phyloP scores from a whole-genome alignment of 2,888 invertebrate species.

The Watsonalla cultraria region DNA sequence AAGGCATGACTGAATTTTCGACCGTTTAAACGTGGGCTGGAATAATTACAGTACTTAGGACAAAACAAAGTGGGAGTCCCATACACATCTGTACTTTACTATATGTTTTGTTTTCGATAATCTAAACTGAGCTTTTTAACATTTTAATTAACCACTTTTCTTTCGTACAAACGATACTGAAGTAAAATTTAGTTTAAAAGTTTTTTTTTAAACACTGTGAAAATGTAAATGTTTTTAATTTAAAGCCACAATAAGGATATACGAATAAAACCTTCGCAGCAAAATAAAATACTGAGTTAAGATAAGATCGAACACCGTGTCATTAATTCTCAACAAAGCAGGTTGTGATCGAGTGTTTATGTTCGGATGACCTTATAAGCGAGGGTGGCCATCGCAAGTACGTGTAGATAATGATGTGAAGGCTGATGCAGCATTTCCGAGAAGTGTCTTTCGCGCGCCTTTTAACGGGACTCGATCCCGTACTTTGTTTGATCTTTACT shows the following conservation, averaged over 20 bases:
- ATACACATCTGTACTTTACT: no score
- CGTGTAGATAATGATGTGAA: slow-evolving; percentile 26
- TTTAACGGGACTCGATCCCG: slow-evolving; percentile 26
- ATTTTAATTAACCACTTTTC: no score
- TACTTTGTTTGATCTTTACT: slow-evolving; percentile 8
- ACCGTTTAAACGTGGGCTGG: no score
- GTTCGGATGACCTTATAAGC: slow-evolving; percentile 12
- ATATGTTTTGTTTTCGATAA: no score
- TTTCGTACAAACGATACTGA: no score
- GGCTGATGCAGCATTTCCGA: slow-evolving; percentile 31
- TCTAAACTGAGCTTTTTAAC: no score
- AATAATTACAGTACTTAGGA: no score
- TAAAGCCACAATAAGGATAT: neutral
- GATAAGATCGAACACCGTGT: neutral
- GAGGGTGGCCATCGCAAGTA: slow-evolving; percentile 3
- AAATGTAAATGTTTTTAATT: neutral
- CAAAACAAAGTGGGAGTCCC: no score
- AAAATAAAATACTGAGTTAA: neutral
- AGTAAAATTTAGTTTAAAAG: no score
- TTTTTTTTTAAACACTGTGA: no score
- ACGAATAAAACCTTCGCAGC: neutral
- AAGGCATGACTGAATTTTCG: no score
- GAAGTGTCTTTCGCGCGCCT: slow-evolving; percentile 33
- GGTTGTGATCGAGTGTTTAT: slow-evolving; percentile 6
- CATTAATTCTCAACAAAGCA: neutral